Evolutionary conservation across 2,888 invertebrate genomes (phyloP), one percentile per base, ranked within the genome.

Genomic region (Marasmarcha lunaedactyla): DNA sequence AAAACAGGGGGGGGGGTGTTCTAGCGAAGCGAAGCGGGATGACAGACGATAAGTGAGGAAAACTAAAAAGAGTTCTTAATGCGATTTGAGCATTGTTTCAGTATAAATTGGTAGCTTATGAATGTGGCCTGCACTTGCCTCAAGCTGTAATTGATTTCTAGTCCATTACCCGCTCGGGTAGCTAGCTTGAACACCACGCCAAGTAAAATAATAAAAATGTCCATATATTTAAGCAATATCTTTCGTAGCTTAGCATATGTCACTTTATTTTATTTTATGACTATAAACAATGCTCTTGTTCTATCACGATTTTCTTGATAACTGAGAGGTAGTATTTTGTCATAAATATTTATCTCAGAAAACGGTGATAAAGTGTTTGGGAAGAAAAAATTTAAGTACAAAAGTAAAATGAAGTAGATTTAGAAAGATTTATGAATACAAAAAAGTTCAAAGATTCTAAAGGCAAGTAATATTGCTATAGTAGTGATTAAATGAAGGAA

Each of bases 1-100:
- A 59, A 55, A 48, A 44, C 54, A 66, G 68, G 70, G 67, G 66
- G 64, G 57, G 59, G 55, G 56, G 37, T n/a, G n/a, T n/a, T n/a
- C n/a, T n/a, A 39, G 33, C 48, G 63, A 71, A 69, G 67, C 68
- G 60, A 67, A 68, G 76, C 44, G 42, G 46, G 43, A 30, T 30
- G 30, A 30, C 2, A 30, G 30, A n/a, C 10, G 30, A 30, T 30
- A n/a, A 15, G 25, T 25, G 26, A 26, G 2, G n/a, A 25, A 20
- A 7, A 14, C 0, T n/a, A 35, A 9, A 10, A 47, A 20, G 20
- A 20, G 20, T 20, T n/a, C n/a, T n/a, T n/a, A 30, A 30, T 30
- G 30, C 30, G 10, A n/a, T 30, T 3, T 7, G 20, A 30, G 30
- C 30, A 9, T 30, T 30, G n/a, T 30, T 30, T n/a, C 30, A 7